These are phyloP conservation scores for Drosophila hamatofila DNA, from an alignment of 2,888 invertebrate genomes.

Conservation along the genomic window DNA sequence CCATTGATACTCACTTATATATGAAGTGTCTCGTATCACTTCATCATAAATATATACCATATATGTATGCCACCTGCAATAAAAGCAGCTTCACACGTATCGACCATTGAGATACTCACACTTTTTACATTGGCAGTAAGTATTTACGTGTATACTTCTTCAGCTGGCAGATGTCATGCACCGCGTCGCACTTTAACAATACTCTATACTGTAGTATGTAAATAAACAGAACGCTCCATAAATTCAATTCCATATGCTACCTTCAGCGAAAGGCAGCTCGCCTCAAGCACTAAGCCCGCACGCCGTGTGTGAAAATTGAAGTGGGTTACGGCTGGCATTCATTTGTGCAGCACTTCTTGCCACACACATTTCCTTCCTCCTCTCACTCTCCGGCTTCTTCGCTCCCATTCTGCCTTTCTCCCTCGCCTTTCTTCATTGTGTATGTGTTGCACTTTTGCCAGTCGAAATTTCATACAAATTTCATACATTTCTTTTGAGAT, in stretches of 20 bases:
- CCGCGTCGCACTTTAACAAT: not conserved
- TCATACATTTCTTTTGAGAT: slow-evolving; percentile 76
- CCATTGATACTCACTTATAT: not conserved
- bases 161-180: not conserved
- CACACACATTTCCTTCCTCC: not conserved
- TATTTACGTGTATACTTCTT: not conserved
- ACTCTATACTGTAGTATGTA: not conserved
- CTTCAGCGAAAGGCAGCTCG: slow-evolving; percentile 2
- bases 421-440: slow-evolving; percentile 37
- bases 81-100: not conserved
- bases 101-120: too few species aligned
- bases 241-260: slow-evolving; percentile 12
- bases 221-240: slow-evolving; percentile 4
- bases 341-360: slow-evolving; percentile 23
- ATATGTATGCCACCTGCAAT: not conserved
- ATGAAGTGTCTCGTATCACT: not conserved
- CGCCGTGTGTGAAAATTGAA: slow-evolving; percentile 32
- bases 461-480: slow-evolving; percentile 75
- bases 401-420: too few species aligned
- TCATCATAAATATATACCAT: not conserved
- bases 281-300: slow-evolving; percentile 10
- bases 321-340: slow-evolving; percentile 27
- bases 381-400: not conserved
- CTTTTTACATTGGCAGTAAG: not conserved
- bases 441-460: slow-evolving; percentile 68